Conservation (phyloP, 2,113 vertebrate species). For the Lophotis ruficrista region DNA sequence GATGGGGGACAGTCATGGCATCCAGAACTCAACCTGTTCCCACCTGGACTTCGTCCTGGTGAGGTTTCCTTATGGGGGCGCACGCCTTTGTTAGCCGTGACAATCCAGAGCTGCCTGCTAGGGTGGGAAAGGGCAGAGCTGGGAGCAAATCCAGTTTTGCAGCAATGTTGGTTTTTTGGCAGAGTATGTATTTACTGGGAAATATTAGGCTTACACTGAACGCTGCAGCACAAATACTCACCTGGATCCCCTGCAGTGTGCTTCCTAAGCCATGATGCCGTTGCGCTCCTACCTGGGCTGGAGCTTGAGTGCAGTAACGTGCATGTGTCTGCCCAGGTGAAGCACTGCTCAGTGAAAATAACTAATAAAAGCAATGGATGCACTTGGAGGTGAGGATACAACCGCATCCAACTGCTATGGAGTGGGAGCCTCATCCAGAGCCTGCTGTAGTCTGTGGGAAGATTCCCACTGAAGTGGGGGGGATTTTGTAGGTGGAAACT, state of each 20-base stretch:
- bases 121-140: neutral
- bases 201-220: neutral
- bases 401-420: neutral
- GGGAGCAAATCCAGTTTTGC: neutral
- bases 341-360: neutral
- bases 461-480: neutral
- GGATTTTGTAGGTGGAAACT: neutral
- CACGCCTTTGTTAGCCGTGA: neutral
- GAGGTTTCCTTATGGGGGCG: neutral
- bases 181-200: neutral
- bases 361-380: neutral
- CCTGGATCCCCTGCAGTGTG: neutral
- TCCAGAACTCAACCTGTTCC: neutral
- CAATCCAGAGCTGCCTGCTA: neutral
- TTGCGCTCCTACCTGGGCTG: neutral
- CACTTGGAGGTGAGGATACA: constrained; percentile 7
- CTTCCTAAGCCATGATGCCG: neutral
- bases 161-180: neutral
- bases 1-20: accelerated
- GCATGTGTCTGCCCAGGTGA: neutral
- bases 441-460: neutral
- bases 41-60: neutral
- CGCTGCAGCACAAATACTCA: neutral
- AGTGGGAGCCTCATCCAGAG: neutral
- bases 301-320: neutral